A percentile compares a stretch with the other conserved stretches of the same genome.
Conservation (phyloP, 2,888 invertebrate species). For the Polydrusus tereticollis region DNA sequence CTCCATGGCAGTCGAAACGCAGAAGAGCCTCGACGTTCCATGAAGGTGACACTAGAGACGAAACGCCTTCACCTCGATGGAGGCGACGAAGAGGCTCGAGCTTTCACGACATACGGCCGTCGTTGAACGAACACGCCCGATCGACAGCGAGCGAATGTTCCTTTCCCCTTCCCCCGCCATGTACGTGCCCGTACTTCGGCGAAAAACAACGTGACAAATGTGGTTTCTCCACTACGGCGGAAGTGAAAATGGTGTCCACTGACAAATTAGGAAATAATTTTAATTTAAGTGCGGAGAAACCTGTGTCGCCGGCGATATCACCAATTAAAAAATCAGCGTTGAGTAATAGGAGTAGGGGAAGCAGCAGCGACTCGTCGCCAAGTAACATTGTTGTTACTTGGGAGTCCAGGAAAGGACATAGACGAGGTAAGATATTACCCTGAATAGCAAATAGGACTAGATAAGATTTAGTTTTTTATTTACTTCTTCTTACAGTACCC, state of each 20-base stretch:
- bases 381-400: conserved; percentile 76
- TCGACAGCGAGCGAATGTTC: conserved; percentile 54
- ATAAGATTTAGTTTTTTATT: too few relatives aligned
- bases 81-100: conserved; percentile 62
- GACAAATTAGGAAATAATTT: conserved; percentile 27
- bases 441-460: too few relatives aligned
- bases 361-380: conserved; percentile 58
- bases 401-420: conserved; percentile 74
- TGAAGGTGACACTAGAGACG: conserved; percentile 66
- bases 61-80: conserved; percentile 64
- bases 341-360: conserved; percentile 54
- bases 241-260: conserved; percentile 63
- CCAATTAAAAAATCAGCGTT: conserved; percentile 59
- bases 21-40: conserved; percentile 70
- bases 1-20: conserved; percentile 60
- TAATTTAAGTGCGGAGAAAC: conserved; percentile 26
- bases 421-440: conserved; percentile 66
- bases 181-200: conserved; percentile 87
- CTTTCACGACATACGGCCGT: conserved; percentile 27
- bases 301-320: conserved; percentile 44
- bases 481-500: too few relatives aligned
- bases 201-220: conserved; percentile 71
- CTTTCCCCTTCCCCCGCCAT: conserved; percentile 78
- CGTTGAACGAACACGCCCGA: conserved; percentile 6
- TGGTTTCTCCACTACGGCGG: conserved; percentile 63